These are phyloP conservation scores for Montipora capricornis DNA, from an alignment of 64 coral and sea anemone species.

Conservation along the genomic window DNA sequence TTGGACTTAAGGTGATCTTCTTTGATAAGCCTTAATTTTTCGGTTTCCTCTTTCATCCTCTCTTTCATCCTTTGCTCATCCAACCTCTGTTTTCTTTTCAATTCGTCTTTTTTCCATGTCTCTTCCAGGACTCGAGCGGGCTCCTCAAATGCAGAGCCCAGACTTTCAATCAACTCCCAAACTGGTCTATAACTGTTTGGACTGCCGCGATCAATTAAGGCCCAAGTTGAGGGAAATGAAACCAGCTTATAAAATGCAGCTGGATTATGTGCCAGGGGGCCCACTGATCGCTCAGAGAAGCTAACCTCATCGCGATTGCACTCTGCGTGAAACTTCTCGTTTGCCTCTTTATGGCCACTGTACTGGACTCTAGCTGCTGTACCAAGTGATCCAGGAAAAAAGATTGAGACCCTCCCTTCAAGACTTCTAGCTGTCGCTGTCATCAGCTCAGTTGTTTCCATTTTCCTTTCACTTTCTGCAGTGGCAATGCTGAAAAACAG, in stretches of 20 bases:
- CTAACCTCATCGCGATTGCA: no score
- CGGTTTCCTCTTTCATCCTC: not conserved
- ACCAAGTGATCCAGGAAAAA: not conserved
- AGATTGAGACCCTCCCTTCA: not conserved
- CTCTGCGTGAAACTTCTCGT: no score
- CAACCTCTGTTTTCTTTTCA: not conserved
- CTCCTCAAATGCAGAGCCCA: not conserved
- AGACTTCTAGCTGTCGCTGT: not conserved
- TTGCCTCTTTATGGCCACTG: no score
- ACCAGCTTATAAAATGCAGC: not conserved
- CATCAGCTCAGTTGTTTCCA: not conserved
- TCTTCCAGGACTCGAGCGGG: not conserved
- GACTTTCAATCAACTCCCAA: slow-evolving; percentile 7
- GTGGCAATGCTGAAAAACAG: slow-evolving; percentile 17
- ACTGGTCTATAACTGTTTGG: not conserved
- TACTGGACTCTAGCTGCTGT: no score
- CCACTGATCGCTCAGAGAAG: no score
- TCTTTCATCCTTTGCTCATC: not conserved
- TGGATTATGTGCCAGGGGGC: not conserved
- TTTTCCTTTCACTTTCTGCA: not conserved
- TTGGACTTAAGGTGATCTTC: not conserved
- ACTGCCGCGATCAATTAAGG: slow-evolving; percentile 20
- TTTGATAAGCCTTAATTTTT: not conserved
- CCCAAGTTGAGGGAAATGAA: not conserved
- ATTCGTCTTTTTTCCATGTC: not conserved